Base-by-base conservation (phyloP, 2,797 vertebrate species). In the Sebastes aleutianus region DNA sequence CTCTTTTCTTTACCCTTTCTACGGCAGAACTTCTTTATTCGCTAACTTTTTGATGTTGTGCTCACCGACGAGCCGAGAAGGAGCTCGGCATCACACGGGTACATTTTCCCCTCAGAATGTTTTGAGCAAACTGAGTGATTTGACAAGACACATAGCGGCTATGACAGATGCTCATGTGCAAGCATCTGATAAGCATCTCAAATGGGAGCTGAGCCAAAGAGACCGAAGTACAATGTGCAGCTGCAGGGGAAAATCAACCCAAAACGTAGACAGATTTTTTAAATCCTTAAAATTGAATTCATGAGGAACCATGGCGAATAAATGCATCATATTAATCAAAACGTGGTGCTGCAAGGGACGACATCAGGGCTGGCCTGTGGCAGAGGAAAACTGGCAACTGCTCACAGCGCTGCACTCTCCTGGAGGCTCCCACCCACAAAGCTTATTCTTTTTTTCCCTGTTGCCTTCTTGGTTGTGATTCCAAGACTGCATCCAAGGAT, bases 131-230 rank as follows among this genome's bases (percentile, higher is more conserved):
- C 71, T 70, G 72, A 89, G 56, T 84, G 70, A 88, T 89, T 84
- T 88, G 80, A 90, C 69, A 82, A 70, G 82, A 91, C 73, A 74
- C 76, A 71, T 24, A 75, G 75, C 34, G 64, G 80, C 83, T 82
- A 81, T 67, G 88, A 86, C 80, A 89, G 83, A 83, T 85, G 85
- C 80, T 88, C 74, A 75, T 87, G 75, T 86, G 78, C 65, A 85
- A 83, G 66, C 62, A 78, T 74, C 74, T 78, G 81, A 87, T 85
- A 77, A 80, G 73, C 85, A 85, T 83, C 84, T 80, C 70, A 65
- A 82, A 82, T 32, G 29, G 72, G 83, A 89, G 69, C 50, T 26
- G 56, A 87, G 83, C 77, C 87, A 83, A 70, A 72, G 50, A 78
- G 79, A 87, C 74, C 22, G 18, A 74, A 85, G 76, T 74, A 74